Conservation (phyloP, 1,140 invertebrate species). For the Pogonomyrmex californicus region DNA sequence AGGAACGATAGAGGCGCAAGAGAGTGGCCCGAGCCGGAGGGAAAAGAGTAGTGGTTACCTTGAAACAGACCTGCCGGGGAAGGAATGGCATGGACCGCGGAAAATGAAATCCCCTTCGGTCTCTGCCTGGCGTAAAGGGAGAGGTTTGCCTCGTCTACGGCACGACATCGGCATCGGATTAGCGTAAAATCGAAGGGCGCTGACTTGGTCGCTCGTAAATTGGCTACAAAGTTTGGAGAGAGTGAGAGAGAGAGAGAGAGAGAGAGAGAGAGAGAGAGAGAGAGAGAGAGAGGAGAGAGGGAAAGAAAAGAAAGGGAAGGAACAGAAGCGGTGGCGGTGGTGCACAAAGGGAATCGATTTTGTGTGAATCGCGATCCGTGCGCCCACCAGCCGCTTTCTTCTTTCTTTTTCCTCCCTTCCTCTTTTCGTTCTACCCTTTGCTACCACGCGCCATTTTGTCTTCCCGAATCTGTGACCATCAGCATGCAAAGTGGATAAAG, state of each 20-base stretch:
- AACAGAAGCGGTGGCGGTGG: slow-evolving; percentile 34
- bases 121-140: slow-evolving; percentile 59
- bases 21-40: slow-evolving; percentile 26
- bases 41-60: slow-evolving; percentile 65
- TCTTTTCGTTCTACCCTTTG: slow-evolving; percentile 45
- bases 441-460: slow-evolving; percentile 79
- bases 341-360: slow-evolving; percentile 80
- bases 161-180: slow-evolving; percentile 80
- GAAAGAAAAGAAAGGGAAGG: slow-evolving; percentile 10
- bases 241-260: not conserved
- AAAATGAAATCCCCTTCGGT: slow-evolving; percentile 78
- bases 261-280: not conserved
- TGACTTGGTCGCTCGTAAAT: slow-evolving; percentile 82
- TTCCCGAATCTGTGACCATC: slow-evolving; percentile 81
- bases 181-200: slow-evolving; percentile 82
- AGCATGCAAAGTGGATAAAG: slow-evolving; percentile 83
- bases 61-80: slow-evolving; percentile 65
- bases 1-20: slow-evolving; percentile 23
- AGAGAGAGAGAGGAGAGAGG: not conserved
- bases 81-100: slow-evolving; percentile 63
- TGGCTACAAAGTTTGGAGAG: slow-evolving; percentile 82
- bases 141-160: slow-evolving; percentile 73
- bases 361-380: slow-evolving; percentile 77
- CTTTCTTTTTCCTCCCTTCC: not conserved
- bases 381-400: slow-evolving; percentile 47